Evolutionary conservation across 2,113 vertebrate genomes (phyloP).

Genomic region (Tragelaphus strepsiceros): DNA sequence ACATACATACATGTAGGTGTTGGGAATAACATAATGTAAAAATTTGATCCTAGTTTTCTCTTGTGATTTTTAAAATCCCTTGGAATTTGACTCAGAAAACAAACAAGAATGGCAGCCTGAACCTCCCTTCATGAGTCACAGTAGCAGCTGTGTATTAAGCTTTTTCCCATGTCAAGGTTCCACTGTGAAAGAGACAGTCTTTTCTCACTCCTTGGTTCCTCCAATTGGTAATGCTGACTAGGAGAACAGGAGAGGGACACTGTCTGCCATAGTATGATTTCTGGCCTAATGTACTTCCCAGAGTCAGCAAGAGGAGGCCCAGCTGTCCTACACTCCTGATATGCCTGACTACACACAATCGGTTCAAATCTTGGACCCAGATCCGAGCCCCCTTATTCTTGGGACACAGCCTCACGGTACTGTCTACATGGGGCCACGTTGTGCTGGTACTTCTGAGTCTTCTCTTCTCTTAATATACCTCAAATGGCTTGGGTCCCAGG

Average conservation of each 20-base stretch:
- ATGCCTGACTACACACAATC: background rate
- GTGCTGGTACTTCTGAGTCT: background rate
- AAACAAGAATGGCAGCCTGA: background rate
- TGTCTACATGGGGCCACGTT: accelerated
- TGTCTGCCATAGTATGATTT: accelerated
- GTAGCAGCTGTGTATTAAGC: background rate
- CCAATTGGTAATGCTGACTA: background rate
- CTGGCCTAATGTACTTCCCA: background rate
- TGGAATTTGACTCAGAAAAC: background rate
- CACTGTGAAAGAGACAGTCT: background rate
- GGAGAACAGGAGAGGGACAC: background rate
- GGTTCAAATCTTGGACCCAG: background rate
- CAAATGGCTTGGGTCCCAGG: background rate
- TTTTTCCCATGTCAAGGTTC: background rate
- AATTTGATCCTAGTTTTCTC: background rate
- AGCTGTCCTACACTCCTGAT: background rate
- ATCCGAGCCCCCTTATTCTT: background rate
- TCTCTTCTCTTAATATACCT: background rate
- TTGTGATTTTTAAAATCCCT: background rate
- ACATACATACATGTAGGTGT: background rate
- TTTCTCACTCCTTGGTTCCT: background rate
- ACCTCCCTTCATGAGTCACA: background rate
- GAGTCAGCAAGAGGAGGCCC: background rate
- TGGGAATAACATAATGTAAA: background rate
- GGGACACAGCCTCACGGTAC: background rate